Evolutionary conservation across 2,888 invertebrate genomes (phyloP).

Genomic region (Branchellion lobata): DNA sequence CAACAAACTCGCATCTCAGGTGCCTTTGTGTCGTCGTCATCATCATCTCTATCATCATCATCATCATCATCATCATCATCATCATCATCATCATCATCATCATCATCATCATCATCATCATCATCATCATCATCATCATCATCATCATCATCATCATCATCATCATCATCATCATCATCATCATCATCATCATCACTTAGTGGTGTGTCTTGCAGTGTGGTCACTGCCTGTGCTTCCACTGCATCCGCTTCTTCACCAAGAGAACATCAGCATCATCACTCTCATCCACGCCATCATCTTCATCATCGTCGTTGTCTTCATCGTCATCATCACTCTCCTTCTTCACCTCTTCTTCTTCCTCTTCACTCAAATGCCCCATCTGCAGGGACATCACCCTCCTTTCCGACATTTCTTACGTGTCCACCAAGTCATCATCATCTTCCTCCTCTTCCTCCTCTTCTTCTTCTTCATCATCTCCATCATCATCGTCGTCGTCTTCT

Average conservation of each 20-base stretch:
- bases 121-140: conserved; percentile 13
- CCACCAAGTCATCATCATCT: conserved; percentile 53
- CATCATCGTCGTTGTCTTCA: neutral
- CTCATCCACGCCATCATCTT: neutral
- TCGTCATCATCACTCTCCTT: conserved; percentile 3
- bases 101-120: conserved; percentile 21
- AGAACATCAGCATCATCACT: neutral
- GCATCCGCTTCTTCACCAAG: conserved; percentile 60
- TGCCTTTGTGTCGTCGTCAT: conserved; percentile 54
- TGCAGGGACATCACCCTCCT: conserved; percentile 57
- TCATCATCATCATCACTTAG: conserved; percentile 57
- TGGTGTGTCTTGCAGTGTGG: conserved; percentile 76
- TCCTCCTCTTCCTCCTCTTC: conserved; percentile 53
- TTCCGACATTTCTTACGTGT: conserved; percentile 62
- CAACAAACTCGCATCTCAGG: conserved; percentile 66
- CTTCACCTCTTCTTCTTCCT: conserved; percentile 11
- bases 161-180: neutral
- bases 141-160: conserved; percentile 13
- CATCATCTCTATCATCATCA: neutral
- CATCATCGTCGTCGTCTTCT: conserved; percentile 54
- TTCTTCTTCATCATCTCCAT: conserved; percentile 47
- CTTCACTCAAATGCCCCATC: conserved; percentile 59
- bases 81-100: conserved; percentile 11
- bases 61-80: conserved; percentile 1
- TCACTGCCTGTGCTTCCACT: conserved; percentile 72